Percentiles rank a stretch among this genome's conserved stretches.
These are phyloP conservation scores for Coenonympha arcania DNA, from an alignment of 2,888 invertebrate genomes.

Conservation along the genomic window DNA sequence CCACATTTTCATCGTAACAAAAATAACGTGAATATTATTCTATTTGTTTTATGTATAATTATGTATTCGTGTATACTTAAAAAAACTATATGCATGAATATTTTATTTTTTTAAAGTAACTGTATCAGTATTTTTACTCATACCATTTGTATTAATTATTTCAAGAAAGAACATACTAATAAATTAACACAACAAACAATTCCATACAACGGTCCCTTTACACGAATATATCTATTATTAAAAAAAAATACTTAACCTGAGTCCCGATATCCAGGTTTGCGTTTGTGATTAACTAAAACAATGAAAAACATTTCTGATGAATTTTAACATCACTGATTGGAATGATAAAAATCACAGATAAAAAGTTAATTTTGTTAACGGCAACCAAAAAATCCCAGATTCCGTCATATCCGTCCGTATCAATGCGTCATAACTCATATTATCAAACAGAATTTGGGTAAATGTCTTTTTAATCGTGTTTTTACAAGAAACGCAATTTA, in stretches of 20 bases:
- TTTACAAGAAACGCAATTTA: no score
- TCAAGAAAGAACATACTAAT: conserved; percentile 9
- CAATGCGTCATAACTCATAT: no score
- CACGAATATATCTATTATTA: conserved; percentile 12
- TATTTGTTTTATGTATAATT: no score
- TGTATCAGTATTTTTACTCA: conserved; percentile 8
- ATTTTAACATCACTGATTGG: conserved; percentile 13
- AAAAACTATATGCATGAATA: no score
- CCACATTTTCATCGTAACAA: neutral
- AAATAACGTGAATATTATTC: neutral
- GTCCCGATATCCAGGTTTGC: conserved; percentile 30
- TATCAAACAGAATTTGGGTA: no score
- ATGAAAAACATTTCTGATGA: conserved; percentile 13
- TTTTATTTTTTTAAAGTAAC: conserved; percentile 3
- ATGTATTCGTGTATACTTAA: conserved; percentile 5
- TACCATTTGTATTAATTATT: neutral
- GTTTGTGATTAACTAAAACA: conserved; percentile 49
- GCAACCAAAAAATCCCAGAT: no score
- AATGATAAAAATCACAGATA: no score
- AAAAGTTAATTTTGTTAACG: no score
- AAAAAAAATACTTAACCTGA: neutral
- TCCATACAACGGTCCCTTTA: conserved; percentile 16
- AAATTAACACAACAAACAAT: conserved; percentile 25
- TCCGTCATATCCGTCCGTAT: no score
- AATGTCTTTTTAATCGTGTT: no score